phyloP scores from a whole-genome alignment of 1,140 invertebrate genomes.

The Anastrepha obliqua region DNA sequence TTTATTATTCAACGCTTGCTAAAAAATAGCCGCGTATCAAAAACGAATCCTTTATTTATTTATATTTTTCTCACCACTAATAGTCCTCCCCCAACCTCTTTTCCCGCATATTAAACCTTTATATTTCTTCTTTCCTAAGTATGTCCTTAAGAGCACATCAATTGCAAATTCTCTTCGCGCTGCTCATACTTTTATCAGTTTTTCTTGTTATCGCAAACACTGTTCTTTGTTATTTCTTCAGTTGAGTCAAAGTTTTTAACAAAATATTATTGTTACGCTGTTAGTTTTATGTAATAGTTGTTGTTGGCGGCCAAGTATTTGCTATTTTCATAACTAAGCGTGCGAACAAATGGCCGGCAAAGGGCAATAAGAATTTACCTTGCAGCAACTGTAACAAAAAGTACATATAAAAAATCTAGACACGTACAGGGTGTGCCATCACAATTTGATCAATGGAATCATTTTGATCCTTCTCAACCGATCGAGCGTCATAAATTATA shows the following conservation, averaged over 20 bases:
- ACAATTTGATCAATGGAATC: no score
- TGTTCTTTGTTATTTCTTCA: neutral
- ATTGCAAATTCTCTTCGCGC: neutral
- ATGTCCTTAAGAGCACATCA: neutral
- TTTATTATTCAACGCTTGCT: no score
- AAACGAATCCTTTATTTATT: no score
- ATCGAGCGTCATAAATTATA: no score
- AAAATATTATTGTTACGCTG: constrained; percentile 28
- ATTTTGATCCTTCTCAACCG: no score
- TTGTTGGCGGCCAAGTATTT: constrained; percentile 11
- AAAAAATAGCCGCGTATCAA: no score
- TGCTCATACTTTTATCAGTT: neutral
- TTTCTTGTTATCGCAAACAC: neutral
- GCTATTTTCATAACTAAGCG: constrained; percentile 37
- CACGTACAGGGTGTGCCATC: neutral
- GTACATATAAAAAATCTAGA: neutral
- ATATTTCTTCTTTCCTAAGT: neutral
- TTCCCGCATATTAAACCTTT: no score
- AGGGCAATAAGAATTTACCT: neutral
- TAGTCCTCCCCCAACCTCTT: no score
- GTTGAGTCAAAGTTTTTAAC: neutral
- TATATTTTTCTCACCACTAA: no score
- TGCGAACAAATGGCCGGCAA: neutral
- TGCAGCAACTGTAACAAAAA: neutral
- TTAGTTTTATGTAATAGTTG: constrained; percentile 19